A percentile compares a stretch with the other conserved stretches of the same genome.
These are phyloP conservation scores for Empis stercorea DNA, from an alignment of 2,888 invertebrate genomes.

Conservation along the genomic window DNA sequence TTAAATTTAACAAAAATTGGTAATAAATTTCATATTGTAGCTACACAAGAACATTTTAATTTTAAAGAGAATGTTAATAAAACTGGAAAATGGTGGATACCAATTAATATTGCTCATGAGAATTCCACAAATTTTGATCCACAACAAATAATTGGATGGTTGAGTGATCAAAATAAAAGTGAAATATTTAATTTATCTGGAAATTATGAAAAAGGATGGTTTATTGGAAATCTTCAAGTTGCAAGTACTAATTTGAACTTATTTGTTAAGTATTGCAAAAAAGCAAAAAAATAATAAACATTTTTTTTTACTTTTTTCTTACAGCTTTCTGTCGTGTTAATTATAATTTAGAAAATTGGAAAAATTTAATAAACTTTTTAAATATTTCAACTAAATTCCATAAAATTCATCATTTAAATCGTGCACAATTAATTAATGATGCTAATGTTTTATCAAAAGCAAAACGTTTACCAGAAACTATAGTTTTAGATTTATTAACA, in stretches of 20 bases:
- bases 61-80: not conserved
- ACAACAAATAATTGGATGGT: not conserved
- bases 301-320: too few relatives aligned
- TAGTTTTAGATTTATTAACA: slow-evolving; percentile 36
- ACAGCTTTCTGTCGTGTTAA: slow-evolving; percentile 4
- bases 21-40: not conserved
- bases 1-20: not conserved
- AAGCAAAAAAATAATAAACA: not conserved
- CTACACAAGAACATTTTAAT: not conserved
- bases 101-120: slow-evolving; percentile 2
- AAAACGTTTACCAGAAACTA: slow-evolving; percentile 37
- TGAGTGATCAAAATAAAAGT: not conserved
- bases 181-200: not conserved
- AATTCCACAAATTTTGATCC: not conserved
- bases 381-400: not conserved
- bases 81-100: slow-evolving; percentile 8
- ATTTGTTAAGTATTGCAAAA: not conserved
- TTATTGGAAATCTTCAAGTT: slow-evolving; percentile 3
- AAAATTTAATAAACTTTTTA: slow-evolving; percentile 2
- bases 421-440: slow-evolving; percentile 62
- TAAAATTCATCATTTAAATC: slow-evolving; percentile 37
- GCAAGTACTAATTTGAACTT: not conserved
- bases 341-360: slow-evolving; percentile 8
- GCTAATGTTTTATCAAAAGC: slow-evolving; percentile 45
- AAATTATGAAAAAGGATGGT: slow-evolving; percentile 3